These are phyloP conservation scores for Cylloceria caligata DNA, from an alignment of 2,888 invertebrate species.

Conservation along the genomic window DNA sequence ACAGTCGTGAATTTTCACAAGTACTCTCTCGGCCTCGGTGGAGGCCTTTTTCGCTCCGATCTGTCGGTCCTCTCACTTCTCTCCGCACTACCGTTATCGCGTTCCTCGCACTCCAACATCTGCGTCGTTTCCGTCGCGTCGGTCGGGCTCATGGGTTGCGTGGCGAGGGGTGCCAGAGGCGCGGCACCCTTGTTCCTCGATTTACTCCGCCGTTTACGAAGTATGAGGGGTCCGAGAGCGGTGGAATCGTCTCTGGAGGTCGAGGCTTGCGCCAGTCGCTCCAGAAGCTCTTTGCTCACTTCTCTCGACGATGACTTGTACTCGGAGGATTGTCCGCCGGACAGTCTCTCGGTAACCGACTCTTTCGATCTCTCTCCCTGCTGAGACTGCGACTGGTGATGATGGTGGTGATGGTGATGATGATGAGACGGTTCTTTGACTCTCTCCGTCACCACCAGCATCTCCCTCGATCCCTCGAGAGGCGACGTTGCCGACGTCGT, in stretches of 20 bases:
- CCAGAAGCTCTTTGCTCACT: constrained; percentile 80
- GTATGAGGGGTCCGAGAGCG: constrained; percentile 82
- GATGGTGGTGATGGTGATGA: constrained; percentile 78
- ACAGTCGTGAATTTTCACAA: constrained; percentile 80
- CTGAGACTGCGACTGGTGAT: constrained; percentile 72
- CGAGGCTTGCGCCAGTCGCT: constrained; percentile 80
- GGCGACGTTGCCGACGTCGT: constrained; percentile 31
- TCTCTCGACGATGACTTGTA: constrained; percentile 75
- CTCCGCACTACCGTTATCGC: constrained; percentile 72
- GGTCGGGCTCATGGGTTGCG: constrained; percentile 85
- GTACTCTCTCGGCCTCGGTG: constrained; percentile 83
- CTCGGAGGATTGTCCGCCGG: constrained; percentile 65
- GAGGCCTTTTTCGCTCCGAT: constrained; percentile 80
- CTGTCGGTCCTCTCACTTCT: constrained; percentile 74
- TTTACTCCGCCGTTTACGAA: constrained; percentile 87
- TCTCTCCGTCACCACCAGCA: constrained; percentile 18
- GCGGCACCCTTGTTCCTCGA: constrained; percentile 86
- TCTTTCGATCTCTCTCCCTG: constrained; percentile 71
- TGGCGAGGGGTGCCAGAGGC: constrained; percentile 86
- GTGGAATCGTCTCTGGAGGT: constrained; percentile 76
- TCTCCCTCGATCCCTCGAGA: constrained; percentile 45
- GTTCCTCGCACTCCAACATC: constrained; percentile 84
- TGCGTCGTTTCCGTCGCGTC: constrained; percentile 87
- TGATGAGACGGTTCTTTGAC: constrained; percentile 69
- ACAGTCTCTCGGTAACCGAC: constrained; percentile 64